Evolutionary conservation across 2,113 vertebrate genomes (phyloP).

Genomic region (Aythya baeri): DNA sequence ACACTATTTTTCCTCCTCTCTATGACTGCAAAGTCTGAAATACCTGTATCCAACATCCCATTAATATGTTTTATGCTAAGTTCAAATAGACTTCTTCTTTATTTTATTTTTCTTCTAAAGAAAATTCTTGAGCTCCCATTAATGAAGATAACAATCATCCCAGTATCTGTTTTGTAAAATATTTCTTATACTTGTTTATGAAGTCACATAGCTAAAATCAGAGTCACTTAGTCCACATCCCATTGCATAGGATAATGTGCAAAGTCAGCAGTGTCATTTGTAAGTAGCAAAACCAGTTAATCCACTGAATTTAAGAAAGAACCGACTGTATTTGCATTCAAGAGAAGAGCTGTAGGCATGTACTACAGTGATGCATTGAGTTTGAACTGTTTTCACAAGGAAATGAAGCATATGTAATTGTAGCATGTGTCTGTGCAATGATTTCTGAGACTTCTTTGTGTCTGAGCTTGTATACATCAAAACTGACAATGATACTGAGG

Average conservation of each 20-base stretch:
- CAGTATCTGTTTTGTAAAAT: neutral
- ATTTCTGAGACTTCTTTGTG: neutral
- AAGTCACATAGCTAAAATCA: neutral
- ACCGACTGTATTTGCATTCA: neutral
- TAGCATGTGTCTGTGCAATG: neutral
- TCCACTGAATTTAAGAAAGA: neutral
- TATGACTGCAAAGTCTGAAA: neutral
- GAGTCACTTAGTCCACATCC: neutral
- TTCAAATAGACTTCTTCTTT: neutral
- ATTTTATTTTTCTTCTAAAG: neutral
- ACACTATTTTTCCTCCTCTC: neutral
- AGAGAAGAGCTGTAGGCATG: neutral
- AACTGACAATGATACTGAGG: neutral
- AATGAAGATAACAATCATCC: neutral
- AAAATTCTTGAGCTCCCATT: neutral
- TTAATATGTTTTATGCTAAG: neutral
- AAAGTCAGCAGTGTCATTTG: neutral
- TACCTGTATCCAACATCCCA: neutral
- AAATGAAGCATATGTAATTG: neutral
- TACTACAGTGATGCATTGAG: neutral
- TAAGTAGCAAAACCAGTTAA: neutral
- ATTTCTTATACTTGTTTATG: neutral
- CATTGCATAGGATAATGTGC: neutral
- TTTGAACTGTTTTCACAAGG: neutral
- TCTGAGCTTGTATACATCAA: neutral